A percentile compares a stretch with the other conserved stretches of the same genome.
Evolutionary conservation across 2,888 invertebrate species (phyloP).

Genomic region (Leucophenga maculata): DNA sequence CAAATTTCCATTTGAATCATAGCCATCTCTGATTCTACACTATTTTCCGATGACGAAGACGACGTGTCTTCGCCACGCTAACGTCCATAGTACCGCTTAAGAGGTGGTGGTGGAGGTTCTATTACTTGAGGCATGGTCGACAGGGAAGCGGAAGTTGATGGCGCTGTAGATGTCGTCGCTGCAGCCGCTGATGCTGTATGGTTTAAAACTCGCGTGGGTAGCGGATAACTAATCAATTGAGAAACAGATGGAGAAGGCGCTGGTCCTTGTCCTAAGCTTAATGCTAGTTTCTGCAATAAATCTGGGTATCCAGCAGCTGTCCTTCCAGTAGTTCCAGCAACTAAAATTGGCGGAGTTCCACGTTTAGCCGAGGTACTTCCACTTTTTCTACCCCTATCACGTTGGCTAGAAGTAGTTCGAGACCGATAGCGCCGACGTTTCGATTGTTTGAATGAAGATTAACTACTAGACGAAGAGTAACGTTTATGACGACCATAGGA

Average conservation of each 20-base stretch:
- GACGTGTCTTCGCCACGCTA: slow-evolving; percentile 75
- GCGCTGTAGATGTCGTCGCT: slow-evolving; percentile 27
- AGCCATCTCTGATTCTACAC: slow-evolving; percentile 58
- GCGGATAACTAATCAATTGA: slow-evolving; percentile 58
- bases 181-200: slow-evolving; percentile 34
- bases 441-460: slow-evolving; percentile 46
- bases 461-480: slow-evolving; percentile 55
- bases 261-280: slow-evolving; percentile 21
- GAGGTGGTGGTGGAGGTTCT: slow-evolving; percentile 69
- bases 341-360: slow-evolving; percentile 33
- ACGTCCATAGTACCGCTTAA: slow-evolving; percentile 76
- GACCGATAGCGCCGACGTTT: slow-evolving; percentile 45
- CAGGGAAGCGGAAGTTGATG: slow-evolving; percentile 29
- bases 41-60: slow-evolving; percentile 62
- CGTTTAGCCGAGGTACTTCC: slow-evolving; percentile 27
- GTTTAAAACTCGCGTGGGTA: slow-evolving; percentile 47
- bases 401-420: slow-evolving; percentile 28
- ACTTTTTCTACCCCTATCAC: not conserved
- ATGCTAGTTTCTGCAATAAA: slow-evolving; percentile 33
- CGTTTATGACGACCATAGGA: slow-evolving; percentile 58
- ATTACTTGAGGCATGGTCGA: slow-evolving; percentile 54
- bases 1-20: slow-evolving; percentile 64
- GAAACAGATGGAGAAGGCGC: not conserved
- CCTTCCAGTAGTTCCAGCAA: slow-evolving; percentile 48
- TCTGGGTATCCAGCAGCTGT: slow-evolving; percentile 43